Percentiles rank a stretch among this genome's conserved stretches.
Conservation (phyloP, 23 tunicate genomes). For the Trididemnum clinides region DNA sequence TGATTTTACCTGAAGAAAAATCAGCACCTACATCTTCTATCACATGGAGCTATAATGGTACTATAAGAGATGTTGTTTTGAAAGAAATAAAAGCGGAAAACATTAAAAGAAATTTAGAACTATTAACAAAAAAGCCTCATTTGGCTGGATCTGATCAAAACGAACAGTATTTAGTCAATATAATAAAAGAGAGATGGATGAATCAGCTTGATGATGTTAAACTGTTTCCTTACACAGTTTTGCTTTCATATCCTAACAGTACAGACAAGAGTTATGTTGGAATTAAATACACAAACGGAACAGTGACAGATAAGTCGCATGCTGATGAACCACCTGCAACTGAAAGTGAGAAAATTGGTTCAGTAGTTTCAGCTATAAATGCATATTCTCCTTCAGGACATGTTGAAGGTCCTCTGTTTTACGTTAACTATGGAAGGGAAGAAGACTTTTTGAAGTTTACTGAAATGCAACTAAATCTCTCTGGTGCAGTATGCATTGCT, state of each 20-base stretch:
- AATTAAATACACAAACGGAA: conserved; percentile 51
- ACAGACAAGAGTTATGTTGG: conserved; percentile 72
- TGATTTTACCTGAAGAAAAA: neutral
- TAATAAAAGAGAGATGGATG: conserved; percentile 42
- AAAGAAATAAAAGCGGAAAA: conserved; percentile 52
- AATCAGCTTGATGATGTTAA: conserved; percentile 66
- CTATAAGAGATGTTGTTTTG: conserved; percentile 1
- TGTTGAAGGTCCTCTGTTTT: conserved; percentile 74
- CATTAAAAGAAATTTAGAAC: conserved; percentile 45
- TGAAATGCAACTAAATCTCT: conserved; percentile 34
- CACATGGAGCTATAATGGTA: neutral
- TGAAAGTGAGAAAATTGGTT: conserved; percentile 38
- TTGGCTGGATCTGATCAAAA: conserved; percentile 74
- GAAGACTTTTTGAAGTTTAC: conserved; percentile 70
- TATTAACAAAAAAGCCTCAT: conserved; percentile 59
- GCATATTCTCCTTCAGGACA: conserved; percentile 70
- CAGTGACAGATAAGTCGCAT: conserved; percentile 35
- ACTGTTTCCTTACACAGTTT: conserved; percentile 67
- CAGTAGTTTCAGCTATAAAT: conserved; percentile 56
- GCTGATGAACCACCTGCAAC: conserved; percentile 49
- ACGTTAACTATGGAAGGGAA: conserved; percentile 86
- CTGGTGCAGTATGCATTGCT: conserved; percentile 76
- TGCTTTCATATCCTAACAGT: conserved; percentile 72
- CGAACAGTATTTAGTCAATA: conserved; percentile 55
- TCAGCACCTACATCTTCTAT: neutral